Evolutionary conservation across 2,888 invertebrate species (phyloP).

Genomic region (Stomorhina lunata): DNA sequence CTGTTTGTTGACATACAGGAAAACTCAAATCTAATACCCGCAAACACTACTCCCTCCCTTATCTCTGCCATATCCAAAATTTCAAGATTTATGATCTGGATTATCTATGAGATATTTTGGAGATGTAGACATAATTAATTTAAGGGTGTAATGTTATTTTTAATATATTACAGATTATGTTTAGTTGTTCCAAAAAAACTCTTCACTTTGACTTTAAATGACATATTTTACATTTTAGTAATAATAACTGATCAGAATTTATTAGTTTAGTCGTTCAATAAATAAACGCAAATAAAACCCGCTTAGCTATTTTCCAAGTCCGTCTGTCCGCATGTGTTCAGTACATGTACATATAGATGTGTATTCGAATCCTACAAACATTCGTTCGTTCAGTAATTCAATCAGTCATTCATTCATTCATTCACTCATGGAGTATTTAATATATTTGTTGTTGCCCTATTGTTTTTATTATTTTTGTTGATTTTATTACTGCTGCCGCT

Average conservation of each 20-base stretch:
- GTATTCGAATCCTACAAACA: constrained; percentile 17
- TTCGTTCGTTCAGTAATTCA: constrained; percentile 25
- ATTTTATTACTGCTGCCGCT: constrained; percentile 24
- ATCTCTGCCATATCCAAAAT: too few relatives aligned
- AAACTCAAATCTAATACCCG: too few relatives aligned
- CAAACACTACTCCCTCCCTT: too few relatives aligned
- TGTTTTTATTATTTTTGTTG: constrained; percentile 32
- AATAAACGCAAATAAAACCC: too few relatives aligned
- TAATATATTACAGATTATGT: constrained; percentile 1
- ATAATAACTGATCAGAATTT: constrained; percentile 49
- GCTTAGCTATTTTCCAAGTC: constrained; percentile 44
- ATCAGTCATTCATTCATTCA: constrained; percentile 42
- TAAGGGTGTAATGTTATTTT: not conserved
- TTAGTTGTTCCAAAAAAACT: not conserved
- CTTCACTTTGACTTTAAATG: not conserved
- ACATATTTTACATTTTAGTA: constrained; percentile 42
- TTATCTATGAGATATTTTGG: too few relatives aligned
- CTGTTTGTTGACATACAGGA: too few relatives aligned
- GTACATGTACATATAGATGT: too few relatives aligned
- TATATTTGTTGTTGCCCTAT: constrained; percentile 20
- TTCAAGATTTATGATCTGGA: too few relatives aligned
- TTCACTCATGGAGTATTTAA: constrained; percentile 54
- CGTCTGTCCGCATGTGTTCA: too few relatives aligned
- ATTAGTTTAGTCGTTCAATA: constrained; percentile 31
- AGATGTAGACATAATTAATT: not conserved